Conservation (phyloP, 1,140 invertebrate genomes). For the Drosophila parvula region DNA sequence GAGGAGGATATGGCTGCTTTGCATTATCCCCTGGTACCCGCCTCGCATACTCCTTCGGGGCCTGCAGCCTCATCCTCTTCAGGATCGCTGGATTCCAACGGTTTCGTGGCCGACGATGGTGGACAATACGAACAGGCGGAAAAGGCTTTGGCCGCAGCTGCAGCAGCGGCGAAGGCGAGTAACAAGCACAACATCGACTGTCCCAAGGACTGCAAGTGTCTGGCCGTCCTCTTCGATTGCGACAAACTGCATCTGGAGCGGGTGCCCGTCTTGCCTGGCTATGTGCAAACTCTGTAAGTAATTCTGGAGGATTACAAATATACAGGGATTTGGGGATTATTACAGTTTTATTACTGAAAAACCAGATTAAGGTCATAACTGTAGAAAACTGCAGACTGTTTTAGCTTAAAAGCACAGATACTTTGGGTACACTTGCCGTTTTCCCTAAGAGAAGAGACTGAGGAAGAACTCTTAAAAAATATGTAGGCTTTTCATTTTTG, state of each 20-base stretch:
- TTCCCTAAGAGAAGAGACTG: too few species aligned
- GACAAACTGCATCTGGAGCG: conserved; percentile 86
- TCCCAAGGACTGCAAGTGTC: conserved; percentile 86
- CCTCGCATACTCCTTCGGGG: conserved; percentile 12
- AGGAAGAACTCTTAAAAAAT: too few species aligned
- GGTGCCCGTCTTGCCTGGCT: conserved; percentile 86
- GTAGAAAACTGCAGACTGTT: neutral
- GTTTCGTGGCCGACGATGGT: conserved; percentile 78
- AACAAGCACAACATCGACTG: conserved; percentile 81
- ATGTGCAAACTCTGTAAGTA: conserved; percentile 87
- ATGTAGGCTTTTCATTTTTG: too few species aligned
- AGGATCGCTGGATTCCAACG: conserved; percentile 72
- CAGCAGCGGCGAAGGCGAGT: conserved; percentile 40
- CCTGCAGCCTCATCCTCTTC: conserved; percentile 34
- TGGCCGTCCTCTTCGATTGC: conserved; percentile 86
- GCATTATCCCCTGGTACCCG: conserved; percentile 44
- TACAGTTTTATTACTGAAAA: neutral
- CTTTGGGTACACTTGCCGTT: too few species aligned
- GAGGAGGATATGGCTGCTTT: conserved; percentile 55
- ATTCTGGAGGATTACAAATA: neutral
- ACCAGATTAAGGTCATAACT: neutral
- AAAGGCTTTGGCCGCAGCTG: conserved; percentile 60
- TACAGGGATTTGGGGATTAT: neutral
- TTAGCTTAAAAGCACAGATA: too few species aligned
- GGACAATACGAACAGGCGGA: conserved; percentile 75